These are phyloP conservation scores for Phasianus colchicus DNA, from an alignment of 2,113 vertebrate genomes.

Conservation along the genomic window DNA sequence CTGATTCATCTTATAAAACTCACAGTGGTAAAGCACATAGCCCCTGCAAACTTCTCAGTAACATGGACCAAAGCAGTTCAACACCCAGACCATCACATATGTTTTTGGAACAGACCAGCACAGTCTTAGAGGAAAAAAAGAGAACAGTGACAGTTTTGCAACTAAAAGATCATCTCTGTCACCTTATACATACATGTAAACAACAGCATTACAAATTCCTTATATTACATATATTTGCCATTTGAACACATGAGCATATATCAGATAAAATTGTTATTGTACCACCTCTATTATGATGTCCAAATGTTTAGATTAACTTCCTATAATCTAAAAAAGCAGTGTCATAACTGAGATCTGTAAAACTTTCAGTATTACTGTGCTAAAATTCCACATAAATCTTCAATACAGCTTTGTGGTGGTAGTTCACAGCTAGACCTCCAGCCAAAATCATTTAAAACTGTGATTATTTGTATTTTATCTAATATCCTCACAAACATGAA, in stretches of 20 bases:
- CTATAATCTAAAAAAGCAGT: not conserved
- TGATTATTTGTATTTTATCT: not conserved
- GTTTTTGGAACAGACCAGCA: not conserved
- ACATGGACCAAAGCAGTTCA: not conserved
- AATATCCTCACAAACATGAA: not conserved
- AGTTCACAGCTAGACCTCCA: not conserved
- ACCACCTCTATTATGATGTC: no score
- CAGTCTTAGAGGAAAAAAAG: not conserved
- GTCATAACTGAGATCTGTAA: not conserved
- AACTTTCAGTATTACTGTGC: not conserved
- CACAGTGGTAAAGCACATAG: rapidly evolving
- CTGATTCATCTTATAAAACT: not conserved
- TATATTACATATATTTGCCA: no score
- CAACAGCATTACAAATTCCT: no score
- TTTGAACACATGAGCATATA: no score
- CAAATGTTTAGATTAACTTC: not conserved
- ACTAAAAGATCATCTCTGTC: no score
- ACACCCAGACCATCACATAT: not conserved
- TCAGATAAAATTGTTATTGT: not conserved
- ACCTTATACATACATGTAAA: not conserved
- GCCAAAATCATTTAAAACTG: not conserved
- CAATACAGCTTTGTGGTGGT: not conserved
- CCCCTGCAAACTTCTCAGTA: not conserved
- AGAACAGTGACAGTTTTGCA: rapidly evolving
- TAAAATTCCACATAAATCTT: not conserved